These are phyloP conservation scores for Limosa lapponica DNA, from an alignment of 2,797 vertebrate genomes.

Conservation along the genomic window DNA sequence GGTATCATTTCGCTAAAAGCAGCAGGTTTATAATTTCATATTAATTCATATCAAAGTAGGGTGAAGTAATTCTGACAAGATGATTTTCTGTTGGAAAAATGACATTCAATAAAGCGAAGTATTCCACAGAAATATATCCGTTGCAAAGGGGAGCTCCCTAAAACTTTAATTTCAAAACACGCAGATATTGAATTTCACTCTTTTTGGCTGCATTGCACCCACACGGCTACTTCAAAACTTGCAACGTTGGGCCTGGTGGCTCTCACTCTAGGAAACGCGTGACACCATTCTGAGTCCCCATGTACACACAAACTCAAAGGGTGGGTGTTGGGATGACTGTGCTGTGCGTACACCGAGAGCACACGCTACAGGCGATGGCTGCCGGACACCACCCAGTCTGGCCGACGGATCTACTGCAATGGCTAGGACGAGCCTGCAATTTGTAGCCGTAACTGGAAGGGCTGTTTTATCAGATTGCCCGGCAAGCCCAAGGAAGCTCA, in stretches of 20 bases:
- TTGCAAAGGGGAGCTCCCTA: not conserved
- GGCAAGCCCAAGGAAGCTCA: not conserved
- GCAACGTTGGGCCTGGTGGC: not conserved
- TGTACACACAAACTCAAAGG: accelerated
- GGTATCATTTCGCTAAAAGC: not conserved
- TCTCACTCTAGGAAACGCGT: accelerated
- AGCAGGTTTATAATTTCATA: not conserved
- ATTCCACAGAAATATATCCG: not conserved
- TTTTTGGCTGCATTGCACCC: not conserved
- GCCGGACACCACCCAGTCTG: not conserved
- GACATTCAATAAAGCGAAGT: not conserved
- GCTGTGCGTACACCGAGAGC: accelerated
- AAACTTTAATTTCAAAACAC: not conserved
- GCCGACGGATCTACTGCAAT: not conserved
- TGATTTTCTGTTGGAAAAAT: not conserved
- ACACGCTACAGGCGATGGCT: accelerated
- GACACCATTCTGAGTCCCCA: not conserved
- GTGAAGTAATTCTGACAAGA: not conserved
- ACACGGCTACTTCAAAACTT: not conserved
- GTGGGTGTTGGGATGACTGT: accelerated
- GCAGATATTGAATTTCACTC: accelerated
- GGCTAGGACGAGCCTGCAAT: not conserved
- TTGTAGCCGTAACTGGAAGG: not conserved
- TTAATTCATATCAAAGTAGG: not conserved
- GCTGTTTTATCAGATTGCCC: not conserved